Base-by-base conservation (phyloP, 2,113 vertebrate genomes). In the Tachycineta bicolor region DNA sequence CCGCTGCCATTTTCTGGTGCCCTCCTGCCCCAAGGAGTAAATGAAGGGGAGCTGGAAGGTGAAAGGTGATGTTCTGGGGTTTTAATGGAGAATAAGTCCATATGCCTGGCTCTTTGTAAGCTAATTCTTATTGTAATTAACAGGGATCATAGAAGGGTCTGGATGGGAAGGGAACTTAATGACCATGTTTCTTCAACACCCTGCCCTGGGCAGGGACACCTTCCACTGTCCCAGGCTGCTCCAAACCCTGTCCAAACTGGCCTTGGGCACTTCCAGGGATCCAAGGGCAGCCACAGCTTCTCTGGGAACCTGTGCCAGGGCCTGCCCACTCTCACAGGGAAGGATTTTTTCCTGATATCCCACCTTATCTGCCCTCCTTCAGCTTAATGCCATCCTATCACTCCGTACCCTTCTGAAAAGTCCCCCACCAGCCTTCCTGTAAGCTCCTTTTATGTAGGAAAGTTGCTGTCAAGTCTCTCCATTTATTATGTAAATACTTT, bases 171-270 rank as follows among this genome's bases (percentile, higher is more conserved):
- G 18, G 55, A 28, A 15, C 31, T 37, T 49, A 28, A 49, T 55
- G 29, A 7, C 1, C 29, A 56, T 20, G 2, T 5, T 5, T 11
- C 25, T 26, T 5, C 18, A 52, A 14, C 6, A 18, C 1, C 29
- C 29, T 41, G n/a, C 24, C 41, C 16, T 13, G 39, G 21, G 21
- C 46, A 60, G 70, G 47, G 41, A 7, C 41, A 49, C 31, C 17
- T 77, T 1, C 25, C 79, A 43, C 34, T 11, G 0, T 7, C 34
- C 49, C 79, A 63, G 41, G 34, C 0, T 23, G 25, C 14, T 63
- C 49, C 63, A 28, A 56, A 0, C 34, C 18, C 41, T 0, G 0
- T 90, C 79, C 49, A 83, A 0, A 41, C 79, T 56, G 41, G 26
- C 56, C 46, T 63, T 37, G 64, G 18, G 0, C 71, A 37, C 12